Conservation (phyloP, 1,140 invertebrate genomes). For the Ptiloglossa arizonensis region DNA sequence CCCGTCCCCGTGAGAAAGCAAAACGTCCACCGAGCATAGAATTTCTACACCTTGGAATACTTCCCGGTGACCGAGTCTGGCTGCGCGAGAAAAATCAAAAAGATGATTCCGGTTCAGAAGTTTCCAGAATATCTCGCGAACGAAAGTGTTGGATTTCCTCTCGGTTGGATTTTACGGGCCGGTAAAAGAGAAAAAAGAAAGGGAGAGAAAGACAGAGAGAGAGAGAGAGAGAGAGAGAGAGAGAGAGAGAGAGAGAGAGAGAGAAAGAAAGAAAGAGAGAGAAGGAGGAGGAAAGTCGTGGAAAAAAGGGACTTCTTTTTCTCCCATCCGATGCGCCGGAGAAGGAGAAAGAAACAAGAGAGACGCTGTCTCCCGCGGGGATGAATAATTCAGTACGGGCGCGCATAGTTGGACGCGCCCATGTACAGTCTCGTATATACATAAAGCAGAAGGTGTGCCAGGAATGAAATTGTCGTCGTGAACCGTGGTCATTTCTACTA, state of each 20-base stretch:
- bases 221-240: too few relatives aligned
- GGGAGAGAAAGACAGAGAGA: background rate
- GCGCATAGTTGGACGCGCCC: slow-evolving; percentile 78
- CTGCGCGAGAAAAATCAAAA: background rate
- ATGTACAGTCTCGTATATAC: slow-evolving; percentile 71
- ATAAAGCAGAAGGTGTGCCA: slow-evolving; percentile 71
- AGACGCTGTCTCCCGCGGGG: slow-evolving; percentile 46
- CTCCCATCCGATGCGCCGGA: background rate
- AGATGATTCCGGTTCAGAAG: background rate
- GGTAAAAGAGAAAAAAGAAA: too few relatives aligned
- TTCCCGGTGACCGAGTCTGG: background rate
- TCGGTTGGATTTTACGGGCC: background rate
- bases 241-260: background rate
- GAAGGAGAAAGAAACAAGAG: slow-evolving; percentile 47
- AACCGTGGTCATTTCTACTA: slow-evolving; percentile 34
- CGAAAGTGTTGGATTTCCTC: slow-evolving; percentile 3
- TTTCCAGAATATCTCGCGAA: slow-evolving; percentile 19
- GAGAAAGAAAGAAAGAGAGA: background rate
- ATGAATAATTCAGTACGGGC: slow-evolving; percentile 78
- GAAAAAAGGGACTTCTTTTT: background rate
- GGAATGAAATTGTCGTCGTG: slow-evolving; percentile 74
- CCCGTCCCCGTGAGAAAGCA: background rate
- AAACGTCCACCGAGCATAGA: background rate
- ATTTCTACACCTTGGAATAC: background rate
- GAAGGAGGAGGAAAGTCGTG: background rate